Evolutionary conservation across 2,888 invertebrate genomes (phyloP), one percentile per base, ranked within the genome.

Genomic region (Lasioglossum calceatum): DNA sequence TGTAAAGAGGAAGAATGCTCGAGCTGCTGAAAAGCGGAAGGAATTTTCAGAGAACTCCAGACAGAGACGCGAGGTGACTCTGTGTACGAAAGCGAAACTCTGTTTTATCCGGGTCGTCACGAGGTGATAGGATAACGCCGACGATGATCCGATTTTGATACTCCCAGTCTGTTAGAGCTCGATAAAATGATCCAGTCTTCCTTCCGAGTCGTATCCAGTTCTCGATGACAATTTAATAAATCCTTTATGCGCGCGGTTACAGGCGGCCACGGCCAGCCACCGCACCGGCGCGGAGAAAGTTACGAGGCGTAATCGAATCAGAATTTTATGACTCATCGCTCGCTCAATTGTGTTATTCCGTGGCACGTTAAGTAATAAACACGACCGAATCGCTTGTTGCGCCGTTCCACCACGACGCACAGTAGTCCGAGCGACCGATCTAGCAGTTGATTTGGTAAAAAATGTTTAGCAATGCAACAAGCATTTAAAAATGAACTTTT

Each of bases 321-420:
- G 81, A 82, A 87, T 85, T 87, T 87, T 87, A 87, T 87, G 82
- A 85, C 85, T 85, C 86, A 85, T 85, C 86, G 81, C 54, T 44
- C 58, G 81, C 58, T 85, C 80, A 44, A 81, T 85, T 78, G 77
- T 81, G 71, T 76, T 81, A 81, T 78, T 78, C 64, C 64, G 75
- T 67, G 32, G 71, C 71, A 72, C 85, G 85, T 85, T 81, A 64
- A 78, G 67, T 85, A 86, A 86, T 81, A 81, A 86, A 77, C 77
- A 74, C 67, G 47, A 67, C 58, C 39, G 75, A 75, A 85, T 76
- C 39, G 76, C 71, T 36, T 72, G 54, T 79, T 32, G 79, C 79
- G 44, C 50, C 23, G 23, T 54, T 54, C 44, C 39, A 70, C 36
- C 64, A 32, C 27, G 32, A 36, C n/a, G n/a, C 44, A 44, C 44